A percentile compares a stretch with the other conserved stretches of the same genome.
Evolutionary conservation across 2,113 vertebrate species (phyloP).

Genomic region (Piaya cayana): DNA sequence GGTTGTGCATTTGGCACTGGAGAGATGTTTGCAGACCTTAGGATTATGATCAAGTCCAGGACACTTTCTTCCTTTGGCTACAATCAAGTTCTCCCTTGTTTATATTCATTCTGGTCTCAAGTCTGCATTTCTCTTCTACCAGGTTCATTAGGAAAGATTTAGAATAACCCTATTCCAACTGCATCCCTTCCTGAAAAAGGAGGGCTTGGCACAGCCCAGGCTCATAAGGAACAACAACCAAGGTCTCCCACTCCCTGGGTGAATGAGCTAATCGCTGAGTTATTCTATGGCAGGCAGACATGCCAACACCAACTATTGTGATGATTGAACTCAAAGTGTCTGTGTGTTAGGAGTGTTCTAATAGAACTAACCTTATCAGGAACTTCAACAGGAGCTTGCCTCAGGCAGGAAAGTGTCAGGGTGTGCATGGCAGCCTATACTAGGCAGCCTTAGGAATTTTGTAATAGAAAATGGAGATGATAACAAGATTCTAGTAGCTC

Average conservation of each 20-base stretch:
- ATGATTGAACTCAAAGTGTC: background rate
- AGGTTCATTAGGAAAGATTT: constrained; percentile 3
- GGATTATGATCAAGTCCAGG: background rate
- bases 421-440: background rate
- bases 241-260: constrained; percentile 40
- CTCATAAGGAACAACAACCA: constrained; percentile 33
- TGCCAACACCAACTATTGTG: constrained; percentile 33
- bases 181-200: constrained; percentile 15
- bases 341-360: background rate
- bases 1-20: background rate
- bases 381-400: background rate
- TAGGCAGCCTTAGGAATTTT: background rate
- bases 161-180: constrained; percentile 46
- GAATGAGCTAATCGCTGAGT: constrained; percentile 24
- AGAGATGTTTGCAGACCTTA: background rate
- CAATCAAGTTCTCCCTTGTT: constrained; percentile 3
- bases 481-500: background rate
- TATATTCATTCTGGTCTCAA: background rate
- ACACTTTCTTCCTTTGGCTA: background rate
- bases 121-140: constrained; percentile 14
- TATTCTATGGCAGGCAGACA: constrained; percentile 26
- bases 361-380: background rate
- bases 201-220: constrained; percentile 16
- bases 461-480: background rate
- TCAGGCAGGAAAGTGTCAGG: background rate